A percentile compares a stretch with the other conserved stretches of the same genome.
Conservation (phyloP, 1,140 invertebrate genomes). For the Heliconius eleuchia region DNA sequence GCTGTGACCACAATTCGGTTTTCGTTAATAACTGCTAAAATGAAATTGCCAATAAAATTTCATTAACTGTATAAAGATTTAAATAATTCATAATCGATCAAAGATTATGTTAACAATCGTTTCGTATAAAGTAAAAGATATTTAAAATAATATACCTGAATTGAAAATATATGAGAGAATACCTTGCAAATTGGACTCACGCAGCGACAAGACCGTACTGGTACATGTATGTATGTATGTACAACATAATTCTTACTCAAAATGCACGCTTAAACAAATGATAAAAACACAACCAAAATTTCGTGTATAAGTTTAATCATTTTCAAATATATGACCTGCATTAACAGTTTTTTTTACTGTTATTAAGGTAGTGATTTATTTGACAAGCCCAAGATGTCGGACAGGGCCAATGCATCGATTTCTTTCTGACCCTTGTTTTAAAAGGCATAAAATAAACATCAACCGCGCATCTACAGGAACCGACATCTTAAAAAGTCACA, state of each 20-base stretch:
- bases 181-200: conserved; percentile 9
- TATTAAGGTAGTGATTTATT: conserved; percentile 72
- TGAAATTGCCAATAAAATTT: conserved; percentile 48
- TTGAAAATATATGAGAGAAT: not conserved
- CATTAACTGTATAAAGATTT: not conserved
- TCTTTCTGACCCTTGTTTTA: conserved; percentile 67
- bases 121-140: not conserved
- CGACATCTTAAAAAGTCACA: conserved; percentile 52
- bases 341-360: conserved; percentile 56
- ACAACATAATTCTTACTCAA: conserved; percentile 14
- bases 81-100: not conserved
- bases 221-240: not conserved
- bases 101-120: not conserved
- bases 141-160: not conserved
- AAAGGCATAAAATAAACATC: conserved; percentile 72
- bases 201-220: not conserved
- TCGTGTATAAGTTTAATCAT: conserved; percentile 45
- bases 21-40: conserved; percentile 65
- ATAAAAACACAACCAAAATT: conserved; percentile 26
- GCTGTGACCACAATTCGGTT: conserved; percentile 38
- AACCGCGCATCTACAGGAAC: conserved; percentile 52
- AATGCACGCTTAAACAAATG: conserved; percentile 31
- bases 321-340: conserved; percentile 48
- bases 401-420: conserved; percentile 65
- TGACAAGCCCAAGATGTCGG: conserved; percentile 58